These are phyloP conservation scores for Callyntrura guangdongensis DNA, from an alignment of 2,888 invertebrate genomes.

Conservation along the genomic window DNA sequence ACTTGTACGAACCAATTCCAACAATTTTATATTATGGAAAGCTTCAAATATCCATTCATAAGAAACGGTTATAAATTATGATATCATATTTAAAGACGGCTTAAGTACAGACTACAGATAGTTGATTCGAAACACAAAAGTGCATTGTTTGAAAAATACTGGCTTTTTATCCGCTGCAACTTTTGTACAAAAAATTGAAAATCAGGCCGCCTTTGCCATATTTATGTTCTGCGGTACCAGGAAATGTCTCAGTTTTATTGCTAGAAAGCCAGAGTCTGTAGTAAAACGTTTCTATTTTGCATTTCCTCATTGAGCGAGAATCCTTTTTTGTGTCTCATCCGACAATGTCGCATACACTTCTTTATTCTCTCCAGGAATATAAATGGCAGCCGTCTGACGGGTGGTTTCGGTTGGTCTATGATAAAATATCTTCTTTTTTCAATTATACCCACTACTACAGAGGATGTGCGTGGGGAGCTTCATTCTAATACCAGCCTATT, in stretches of 20 bases:
- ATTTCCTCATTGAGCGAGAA: conserved; percentile 1
- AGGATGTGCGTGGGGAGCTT: too few species aligned
- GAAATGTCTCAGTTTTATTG: neutral
- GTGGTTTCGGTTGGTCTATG: conserved; percentile 11
- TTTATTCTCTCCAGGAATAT: conserved; percentile 13
- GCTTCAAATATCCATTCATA: too few species aligned
- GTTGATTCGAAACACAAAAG: too few species aligned
- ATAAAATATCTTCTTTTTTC: neutral
- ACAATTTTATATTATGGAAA: too few species aligned
- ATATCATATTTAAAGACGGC: too few species aligned
- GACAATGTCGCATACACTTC: neutral
- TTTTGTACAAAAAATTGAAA: neutral
- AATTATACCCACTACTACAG: neutral
- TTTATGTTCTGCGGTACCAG: conserved; percentile 10
- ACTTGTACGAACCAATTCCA: too few species aligned
- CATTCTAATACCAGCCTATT: neutral
- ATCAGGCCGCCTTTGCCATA: conserved; percentile 10
- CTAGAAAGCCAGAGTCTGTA: neutral
- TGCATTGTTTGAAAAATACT: neutral
- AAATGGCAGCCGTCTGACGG: conserved; percentile 21
- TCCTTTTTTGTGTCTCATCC: conserved; percentile 20
- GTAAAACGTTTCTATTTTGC: conserved; percentile 23
- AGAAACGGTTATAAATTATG: too few species aligned
- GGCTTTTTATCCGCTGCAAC: neutral
- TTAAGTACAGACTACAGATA: too few species aligned